Conservation (phyloP, 2,113 vertebrate genomes). For the Chaenogobius annularis region DNA sequence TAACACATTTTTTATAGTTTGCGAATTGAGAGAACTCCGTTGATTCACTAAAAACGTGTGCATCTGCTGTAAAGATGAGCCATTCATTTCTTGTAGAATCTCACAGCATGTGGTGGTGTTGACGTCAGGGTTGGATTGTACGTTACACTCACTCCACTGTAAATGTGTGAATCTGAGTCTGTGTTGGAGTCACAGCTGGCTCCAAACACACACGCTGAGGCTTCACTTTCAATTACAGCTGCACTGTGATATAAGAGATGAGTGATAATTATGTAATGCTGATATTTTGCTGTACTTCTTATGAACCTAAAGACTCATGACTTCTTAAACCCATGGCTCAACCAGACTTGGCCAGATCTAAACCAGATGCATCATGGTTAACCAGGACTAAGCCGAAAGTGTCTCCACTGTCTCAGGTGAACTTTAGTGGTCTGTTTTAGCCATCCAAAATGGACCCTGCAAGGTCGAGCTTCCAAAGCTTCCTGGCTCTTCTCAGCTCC, state of each 20-base stretch:
- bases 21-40: neutral
- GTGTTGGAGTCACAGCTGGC: conserved; percentile 50
- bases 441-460: no score
- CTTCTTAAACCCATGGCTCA: neutral
- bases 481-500: no score
- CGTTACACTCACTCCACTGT: conserved; percentile 7
- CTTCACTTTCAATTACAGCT: conserved; percentile 27
- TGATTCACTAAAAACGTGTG: neutral
- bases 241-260: neutral
- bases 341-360: neutral
- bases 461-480: no score
- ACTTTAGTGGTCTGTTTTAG: no score
- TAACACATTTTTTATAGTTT: no score
- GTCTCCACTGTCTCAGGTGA: no score
- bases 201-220: conserved; percentile 30
- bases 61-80: neutral
- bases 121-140: neutral
- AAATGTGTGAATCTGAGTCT: conserved; percentile 16
- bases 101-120: neutral
- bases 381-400: neutral
- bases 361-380: neutral
- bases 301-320: neutral
- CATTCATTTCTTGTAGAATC: neutral
- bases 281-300: neutral
- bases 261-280: neutral